Conservation (phyloP, 2,888 invertebrate species). For the Melanophora roralis region DNA sequence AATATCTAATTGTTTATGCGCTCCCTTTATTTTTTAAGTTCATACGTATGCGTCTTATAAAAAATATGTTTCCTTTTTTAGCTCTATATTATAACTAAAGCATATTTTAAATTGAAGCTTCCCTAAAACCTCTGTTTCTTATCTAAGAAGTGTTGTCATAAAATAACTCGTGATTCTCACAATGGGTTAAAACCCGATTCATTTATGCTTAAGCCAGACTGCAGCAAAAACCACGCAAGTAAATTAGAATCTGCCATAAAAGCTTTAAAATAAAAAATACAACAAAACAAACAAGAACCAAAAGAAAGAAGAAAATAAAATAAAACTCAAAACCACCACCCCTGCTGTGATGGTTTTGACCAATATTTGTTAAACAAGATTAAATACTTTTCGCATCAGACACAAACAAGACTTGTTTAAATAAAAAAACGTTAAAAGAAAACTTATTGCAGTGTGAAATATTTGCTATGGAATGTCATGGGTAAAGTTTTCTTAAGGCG, state of each 20-base stretch:
- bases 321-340: constrained; percentile 46
- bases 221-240: constrained; percentile 34
- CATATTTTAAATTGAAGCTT: no score
- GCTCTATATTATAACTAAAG: no score
- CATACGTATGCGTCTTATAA: no score
- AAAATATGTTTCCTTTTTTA: no score
- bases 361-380: constrained; percentile 62
- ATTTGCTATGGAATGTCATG: constrained; percentile 20
- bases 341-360: constrained; percentile 62
- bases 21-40: no score
- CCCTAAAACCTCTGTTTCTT: no score
- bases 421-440: constrained; percentile 41
- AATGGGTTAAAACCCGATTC: constrained; percentile 33
- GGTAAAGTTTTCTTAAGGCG: neutral
- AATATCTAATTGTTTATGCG: no score
- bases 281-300: neutral
- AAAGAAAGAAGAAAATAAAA: neutral
- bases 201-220: constrained; percentile 19
- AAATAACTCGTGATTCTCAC: neutral
- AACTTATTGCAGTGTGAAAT: constrained; percentile 50
- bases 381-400: constrained; percentile 40
- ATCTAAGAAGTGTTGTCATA: no score
- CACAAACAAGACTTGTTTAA: constrained; percentile 10
- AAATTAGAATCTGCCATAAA: constrained; percentile 28
- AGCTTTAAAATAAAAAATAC: constrained; percentile 27